Percentiles rank a stretch among this genome's conserved stretches.
Conservation (phyloP, 2,888 invertebrate species). For the Brenthis daphne region DNA sequence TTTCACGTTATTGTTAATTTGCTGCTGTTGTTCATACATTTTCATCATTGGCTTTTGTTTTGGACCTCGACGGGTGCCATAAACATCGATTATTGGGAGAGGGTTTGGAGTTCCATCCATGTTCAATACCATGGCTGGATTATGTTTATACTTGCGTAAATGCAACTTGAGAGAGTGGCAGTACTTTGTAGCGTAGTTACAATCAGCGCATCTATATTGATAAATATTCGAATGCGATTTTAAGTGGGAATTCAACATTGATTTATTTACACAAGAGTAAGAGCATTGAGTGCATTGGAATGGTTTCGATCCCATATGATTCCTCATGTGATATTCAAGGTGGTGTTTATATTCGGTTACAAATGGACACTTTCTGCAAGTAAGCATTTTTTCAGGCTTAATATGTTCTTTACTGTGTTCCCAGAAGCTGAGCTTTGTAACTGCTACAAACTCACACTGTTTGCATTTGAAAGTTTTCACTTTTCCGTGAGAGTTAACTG, state of each 20-base stretch:
- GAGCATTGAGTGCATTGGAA: conserved; percentile 95
- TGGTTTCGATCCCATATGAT: conserved; percentile 97
- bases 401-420: conserved; percentile 95
- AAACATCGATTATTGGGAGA: conserved; percentile 93
- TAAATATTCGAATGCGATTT: conserved; percentile 97
- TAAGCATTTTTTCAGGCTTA: conserved; percentile 94
- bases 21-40: conserved; percentile 61
- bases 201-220: conserved; percentile 95
- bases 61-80: conserved; percentile 94
- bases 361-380: conserved; percentile 96
- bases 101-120: conserved; percentile 95
- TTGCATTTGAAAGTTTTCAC: conserved; percentile 96
- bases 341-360: conserved; percentile 99
- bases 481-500: conserved; percentile 90
- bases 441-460: conserved; percentile 92
- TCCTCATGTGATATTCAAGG: conserved; percentile 96
- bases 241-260: conserved; percentile 98
- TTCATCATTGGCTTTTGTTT: conserved; percentile 82
- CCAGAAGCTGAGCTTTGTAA: conserved; percentile 97
- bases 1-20: conserved; percentile 52
- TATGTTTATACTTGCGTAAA: conserved; percentile 94
- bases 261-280: conserved; percentile 97
- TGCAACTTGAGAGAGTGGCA: conserved; percentile 98
- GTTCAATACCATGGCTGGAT: conserved; percentile 94
- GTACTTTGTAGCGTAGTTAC: conserved; percentile 98